Percentiles rank a stretch among this genome's conserved stretches.
These are phyloP conservation scores for Orchesellides sinensis DNA, from an alignment of 2,888 invertebrate genomes.

Conservation along the genomic window DNA sequence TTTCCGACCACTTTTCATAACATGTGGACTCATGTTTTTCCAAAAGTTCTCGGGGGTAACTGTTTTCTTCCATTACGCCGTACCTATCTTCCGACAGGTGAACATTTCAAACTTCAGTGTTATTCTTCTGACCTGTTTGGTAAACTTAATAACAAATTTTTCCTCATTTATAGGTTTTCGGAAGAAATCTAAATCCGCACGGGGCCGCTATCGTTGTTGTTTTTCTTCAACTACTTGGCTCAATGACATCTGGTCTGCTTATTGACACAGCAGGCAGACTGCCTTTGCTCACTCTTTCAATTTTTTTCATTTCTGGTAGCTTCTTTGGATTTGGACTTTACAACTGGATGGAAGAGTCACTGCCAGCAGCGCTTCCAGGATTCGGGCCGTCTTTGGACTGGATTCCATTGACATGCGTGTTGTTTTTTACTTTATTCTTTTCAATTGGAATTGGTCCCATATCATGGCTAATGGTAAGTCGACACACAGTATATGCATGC, in stretches of 20 bases:
- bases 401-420: slow-evolving; percentile 89
- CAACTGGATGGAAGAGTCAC: slow-evolving; percentile 87
- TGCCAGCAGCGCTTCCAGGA: slow-evolving; percentile 77
- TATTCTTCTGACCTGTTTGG: neutral
- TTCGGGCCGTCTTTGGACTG: slow-evolving; percentile 80
- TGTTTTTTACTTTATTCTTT: slow-evolving; percentile 90
- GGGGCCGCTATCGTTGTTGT: slow-evolving; percentile 91
- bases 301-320: slow-evolving; percentile 90
- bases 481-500: slow-evolving; percentile 52
- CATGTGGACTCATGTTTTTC: slow-evolving; percentile 92
- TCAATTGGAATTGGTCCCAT: slow-evolving; percentile 93
- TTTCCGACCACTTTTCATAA: slow-evolving; percentile 80
- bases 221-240: slow-evolving; percentile 90
- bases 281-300: slow-evolving; percentile 89
- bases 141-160: neutral
- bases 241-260: slow-evolving; percentile 86
- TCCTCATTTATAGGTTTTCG: slow-evolving; percentile 69
- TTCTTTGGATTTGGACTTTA: slow-evolving; percentile 90
- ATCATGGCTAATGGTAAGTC: slow-evolving; percentile 84
- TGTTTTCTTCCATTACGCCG: slow-evolving; percentile 91
- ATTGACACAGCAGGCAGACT: slow-evolving; percentile 92
- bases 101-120: slow-evolving; percentile 78
- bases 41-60: slow-evolving; percentile 87
- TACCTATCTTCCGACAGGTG: slow-evolving; percentile 90
- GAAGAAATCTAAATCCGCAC: slow-evolving; percentile 84